These are phyloP conservation scores for Spinus olivaceus DNA, from an alignment of 2,797 vertebrate genomes.

Conservation along the genomic window DNA sequence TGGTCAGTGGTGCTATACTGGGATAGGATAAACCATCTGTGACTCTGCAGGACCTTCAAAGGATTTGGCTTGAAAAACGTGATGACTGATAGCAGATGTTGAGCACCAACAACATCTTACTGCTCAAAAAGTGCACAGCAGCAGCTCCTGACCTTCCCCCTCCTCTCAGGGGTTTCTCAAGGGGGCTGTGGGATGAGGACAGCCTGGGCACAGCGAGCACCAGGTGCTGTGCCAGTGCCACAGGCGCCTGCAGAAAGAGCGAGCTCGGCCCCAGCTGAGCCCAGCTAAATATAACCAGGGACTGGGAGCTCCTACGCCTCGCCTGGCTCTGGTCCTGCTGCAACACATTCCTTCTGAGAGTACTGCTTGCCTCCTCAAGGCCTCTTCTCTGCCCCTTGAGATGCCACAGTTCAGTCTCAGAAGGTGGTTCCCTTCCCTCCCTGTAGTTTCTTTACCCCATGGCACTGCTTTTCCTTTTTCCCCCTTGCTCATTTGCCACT, in stretches of 20 bases:
- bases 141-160: background rate
- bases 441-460: background rate
- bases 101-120: background rate
- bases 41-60: background rate
- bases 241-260: rapidly evolving
- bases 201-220: rapidly evolving
- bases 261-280: background rate
- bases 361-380: background rate
- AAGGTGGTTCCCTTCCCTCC: background rate
- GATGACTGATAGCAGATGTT: background rate
- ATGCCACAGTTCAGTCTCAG: background rate
- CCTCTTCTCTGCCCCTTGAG: background rate
- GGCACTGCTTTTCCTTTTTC: background rate
- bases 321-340: background rate
- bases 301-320: background rate
- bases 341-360: background rate
- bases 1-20: background rate
- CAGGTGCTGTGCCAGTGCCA: background rate
- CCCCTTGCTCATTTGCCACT: background rate
- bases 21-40: rapidly evolving
- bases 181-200: background rate
- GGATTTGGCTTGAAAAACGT: background rate
- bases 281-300: background rate
- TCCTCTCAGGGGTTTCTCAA: rapidly evolving
- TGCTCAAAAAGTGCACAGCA: background rate